These are phyloP conservation scores for Amaurobius ferox DNA, from an alignment of 2,888 invertebrate genomes.

Conservation along the genomic window DNA sequence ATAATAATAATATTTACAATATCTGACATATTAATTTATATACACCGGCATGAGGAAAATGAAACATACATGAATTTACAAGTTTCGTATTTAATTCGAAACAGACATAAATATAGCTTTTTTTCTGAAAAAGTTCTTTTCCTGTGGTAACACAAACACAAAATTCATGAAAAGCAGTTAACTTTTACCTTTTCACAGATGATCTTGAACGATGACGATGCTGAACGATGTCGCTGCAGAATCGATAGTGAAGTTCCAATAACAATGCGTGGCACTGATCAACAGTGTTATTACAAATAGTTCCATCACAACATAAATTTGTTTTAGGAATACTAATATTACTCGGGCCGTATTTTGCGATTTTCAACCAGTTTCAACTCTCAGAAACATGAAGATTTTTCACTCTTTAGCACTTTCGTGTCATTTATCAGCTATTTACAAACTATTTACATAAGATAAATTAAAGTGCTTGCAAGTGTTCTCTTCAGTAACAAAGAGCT, in stretches of 20 bases:
- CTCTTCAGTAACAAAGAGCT: not conserved
- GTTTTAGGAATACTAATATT: constrained; percentile 42
- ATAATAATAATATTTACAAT: constrained; percentile 38
- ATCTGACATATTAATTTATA: constrained; percentile 45
- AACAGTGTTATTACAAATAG: constrained; percentile 30
- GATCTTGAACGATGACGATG: constrained; percentile 23
- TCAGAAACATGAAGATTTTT: not conserved
- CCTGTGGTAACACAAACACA: constrained; percentile 32
- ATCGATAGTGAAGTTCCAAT: not conserved
- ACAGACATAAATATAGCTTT: not conserved
- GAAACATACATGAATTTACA: constrained; percentile 44
- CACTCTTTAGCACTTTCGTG: not conserved
- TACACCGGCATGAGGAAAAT: constrained; percentile 45
- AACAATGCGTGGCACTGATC: constrained; percentile 21
- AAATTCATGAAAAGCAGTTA: constrained; percentile 37
- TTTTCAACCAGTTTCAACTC: constrained; percentile 29
- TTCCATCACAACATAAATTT: constrained; percentile 38
- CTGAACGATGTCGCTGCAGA: constrained; percentile 7
- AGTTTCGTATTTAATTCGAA: not conserved
- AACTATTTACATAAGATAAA: not conserved
- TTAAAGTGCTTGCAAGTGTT: not conserved
- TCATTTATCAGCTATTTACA: not conserved
- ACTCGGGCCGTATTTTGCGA: not conserved
- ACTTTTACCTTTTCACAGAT: constrained; percentile 55
- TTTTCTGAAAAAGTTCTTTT: not conserved